A percentile compares a stretch with the other conserved stretches of the same genome.
Evolutionary conservation across 2,113 vertebrate genomes (phyloP).

Genomic region (Centropus bengalensis): DNA sequence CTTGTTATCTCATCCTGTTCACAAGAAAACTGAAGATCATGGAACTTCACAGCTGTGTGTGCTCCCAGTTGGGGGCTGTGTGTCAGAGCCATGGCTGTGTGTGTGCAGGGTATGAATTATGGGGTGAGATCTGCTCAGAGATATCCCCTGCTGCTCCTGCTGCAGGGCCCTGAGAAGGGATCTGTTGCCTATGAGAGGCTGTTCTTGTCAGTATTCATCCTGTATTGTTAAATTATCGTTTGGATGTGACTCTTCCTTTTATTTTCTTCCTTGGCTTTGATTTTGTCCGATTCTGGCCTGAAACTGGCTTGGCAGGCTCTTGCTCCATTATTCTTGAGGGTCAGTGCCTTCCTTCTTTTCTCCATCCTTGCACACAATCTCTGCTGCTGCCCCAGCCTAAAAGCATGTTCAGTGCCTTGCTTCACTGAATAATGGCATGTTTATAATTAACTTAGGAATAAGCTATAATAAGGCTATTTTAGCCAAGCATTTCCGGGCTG

Average conservation of each 20-base stretch:
- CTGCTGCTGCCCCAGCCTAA: not conserved
- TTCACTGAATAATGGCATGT: not conserved
- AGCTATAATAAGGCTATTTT: not conserved
- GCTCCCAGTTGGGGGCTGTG: too few relatives aligned
- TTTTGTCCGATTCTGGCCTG: not conserved
- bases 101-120: not conserved
- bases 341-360: not conserved
- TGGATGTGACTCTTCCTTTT: not conserved
- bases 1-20: not conserved
- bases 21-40: not conserved
- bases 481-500: not conserved
- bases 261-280: not conserved
- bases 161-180: not conserved
- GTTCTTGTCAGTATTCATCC: not conserved
- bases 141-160: not conserved
- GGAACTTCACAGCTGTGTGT: not conserved
- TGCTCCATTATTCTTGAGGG: not conserved
- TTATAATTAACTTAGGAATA: not conserved
- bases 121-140: not conserved
- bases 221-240: not conserved
- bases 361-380: not conserved
- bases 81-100: not conserved
- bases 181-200: not conserved
- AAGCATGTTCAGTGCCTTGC: not conserved
- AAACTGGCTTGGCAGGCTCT: not conserved